Base-by-base conservation (phyloP, 2,797 vertebrate species). In the Xenops minutus region DNA sequence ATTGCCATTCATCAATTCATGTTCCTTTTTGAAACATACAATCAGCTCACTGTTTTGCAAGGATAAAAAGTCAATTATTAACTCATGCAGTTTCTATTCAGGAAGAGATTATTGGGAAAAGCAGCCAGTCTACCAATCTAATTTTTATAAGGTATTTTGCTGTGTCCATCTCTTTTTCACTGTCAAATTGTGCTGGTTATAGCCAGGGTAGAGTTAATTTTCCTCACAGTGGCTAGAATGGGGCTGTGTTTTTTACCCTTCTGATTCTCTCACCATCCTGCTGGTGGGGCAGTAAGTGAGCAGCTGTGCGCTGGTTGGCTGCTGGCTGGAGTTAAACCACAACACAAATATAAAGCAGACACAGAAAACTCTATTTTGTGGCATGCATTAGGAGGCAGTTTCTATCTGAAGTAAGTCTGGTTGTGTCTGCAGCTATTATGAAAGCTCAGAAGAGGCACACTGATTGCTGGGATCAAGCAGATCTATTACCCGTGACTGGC, bases 21-120 rank as follows among this genome's bases (percentile, higher is more conserved):
- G 66, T 69, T 84, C 58, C 66, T 86, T 39, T 67, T 86, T 37
- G 79, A 91, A 88, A 78, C 66, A 49, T 30, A 92, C 62, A 93
- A 84, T 55, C 17, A 86, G 12, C 63, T 91, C 69, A 78, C 69
- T 94, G 79, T 96, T 95, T 92, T 46, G 52, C 43, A 61, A 88
- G 55, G 66, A 89, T 71, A 84, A 93, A 82, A 92, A 81, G 20
- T 49, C 74, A 66, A 27, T 73, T 88, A 78, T 55, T 72, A 86
- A 74, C 75, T 93, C 58, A 77, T 84, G 43, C 27, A 54, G 36
- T 48, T 78, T 93, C 72, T 92, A 15, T 92, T 90, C 79, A 66
- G 66, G 48, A 88, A 61, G 37, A 76, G 61, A 92, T 89, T 88
- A 85, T 36, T 20, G 8, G 32, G 34, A 88, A 63, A 41, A 92